Conservation (phyloP, 2,797 vertebrate genomes). For the Eospalax fontanierii region DNA sequence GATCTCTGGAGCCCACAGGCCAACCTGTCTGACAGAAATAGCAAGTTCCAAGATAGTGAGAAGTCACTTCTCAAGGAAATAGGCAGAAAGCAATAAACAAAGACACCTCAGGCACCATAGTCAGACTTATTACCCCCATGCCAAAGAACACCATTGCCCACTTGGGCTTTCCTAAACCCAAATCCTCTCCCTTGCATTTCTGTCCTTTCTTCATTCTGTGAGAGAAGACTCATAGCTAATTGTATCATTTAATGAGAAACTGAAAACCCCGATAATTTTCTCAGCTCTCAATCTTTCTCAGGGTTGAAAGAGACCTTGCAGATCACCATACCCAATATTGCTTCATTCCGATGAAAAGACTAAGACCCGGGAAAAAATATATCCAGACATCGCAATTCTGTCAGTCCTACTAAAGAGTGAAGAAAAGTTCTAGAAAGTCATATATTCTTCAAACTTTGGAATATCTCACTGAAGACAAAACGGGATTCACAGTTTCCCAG, state of each 20-base stretch:
- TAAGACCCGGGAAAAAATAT: not conserved
- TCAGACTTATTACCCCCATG: not conserved
- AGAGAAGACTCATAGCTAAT: slow-evolving; percentile 52
- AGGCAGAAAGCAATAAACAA: not conserved
- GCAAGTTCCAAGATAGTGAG: not conserved
- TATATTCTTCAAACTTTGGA: not conserved
- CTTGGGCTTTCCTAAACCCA: not conserved
- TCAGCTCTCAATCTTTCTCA: slow-evolving; percentile 5
- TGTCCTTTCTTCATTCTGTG: not conserved
- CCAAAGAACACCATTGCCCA: not conserved
- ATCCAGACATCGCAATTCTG: not conserved
- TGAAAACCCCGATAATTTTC: slow-evolving; percentile 2
- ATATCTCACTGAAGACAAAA: not conserved
- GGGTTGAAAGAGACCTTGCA: not conserved
- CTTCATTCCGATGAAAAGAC: not conserved
- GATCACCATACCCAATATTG: not conserved
- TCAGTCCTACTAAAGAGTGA: not conserved
- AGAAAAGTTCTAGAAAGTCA: slow-evolving; percentile 7
- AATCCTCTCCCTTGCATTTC: not conserved
- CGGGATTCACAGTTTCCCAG: slow-evolving; percentile 34
- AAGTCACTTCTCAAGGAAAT: not conserved
- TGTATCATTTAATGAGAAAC: slow-evolving; percentile 26
- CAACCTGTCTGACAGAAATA: not conserved
- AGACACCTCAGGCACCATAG: not conserved
- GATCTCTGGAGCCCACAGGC: not conserved